These are phyloP conservation scores for Hirundo rustica DNA, from an alignment of 2,797 vertebrate genomes.

Conservation along the genomic window DNA sequence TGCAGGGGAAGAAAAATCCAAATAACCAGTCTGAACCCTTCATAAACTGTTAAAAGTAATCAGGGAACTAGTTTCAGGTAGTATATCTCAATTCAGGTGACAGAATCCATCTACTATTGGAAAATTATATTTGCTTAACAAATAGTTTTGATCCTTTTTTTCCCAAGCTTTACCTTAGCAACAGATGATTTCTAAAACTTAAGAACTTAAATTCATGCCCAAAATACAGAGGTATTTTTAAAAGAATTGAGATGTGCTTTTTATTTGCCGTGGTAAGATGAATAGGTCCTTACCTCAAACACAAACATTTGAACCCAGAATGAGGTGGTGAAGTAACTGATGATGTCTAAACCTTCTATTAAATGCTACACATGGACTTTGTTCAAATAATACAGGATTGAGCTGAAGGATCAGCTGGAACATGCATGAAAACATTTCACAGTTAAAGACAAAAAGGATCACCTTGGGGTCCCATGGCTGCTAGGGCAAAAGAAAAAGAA, in stretches of 20 bases:
- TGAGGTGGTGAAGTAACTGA: not conserved
- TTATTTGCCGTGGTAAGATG: not conserved
- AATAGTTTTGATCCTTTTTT: not conserved
- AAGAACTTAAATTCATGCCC: not conserved
- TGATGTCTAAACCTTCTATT: not conserved
- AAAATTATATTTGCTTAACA: not conserved
- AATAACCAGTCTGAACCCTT: not conserved
- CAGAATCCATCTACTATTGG: not conserved
- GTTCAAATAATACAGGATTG: not conserved
- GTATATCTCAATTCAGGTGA: not conserved
- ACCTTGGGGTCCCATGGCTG: not conserved
- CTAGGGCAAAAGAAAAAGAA: not conserved
- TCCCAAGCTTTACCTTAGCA: not conserved
- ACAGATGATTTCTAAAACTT: not conserved
- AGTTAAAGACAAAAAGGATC: not conserved
- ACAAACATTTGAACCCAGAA: not conserved
- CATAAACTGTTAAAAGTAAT: constrained; percentile 37
- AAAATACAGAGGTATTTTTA: not conserved
- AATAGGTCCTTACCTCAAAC: not conserved
- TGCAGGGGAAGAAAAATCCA: not conserved
- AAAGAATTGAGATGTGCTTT: not conserved
- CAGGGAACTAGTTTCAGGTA: not conserved
- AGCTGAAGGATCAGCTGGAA: not conserved
- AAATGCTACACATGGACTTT: not conserved
- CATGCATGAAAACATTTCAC: not conserved